These are phyloP conservation scores for Acanthacorydalis orientalis DNA, from an alignment of 2,888 invertebrate genomes.

Conservation along the genomic window DNA sequence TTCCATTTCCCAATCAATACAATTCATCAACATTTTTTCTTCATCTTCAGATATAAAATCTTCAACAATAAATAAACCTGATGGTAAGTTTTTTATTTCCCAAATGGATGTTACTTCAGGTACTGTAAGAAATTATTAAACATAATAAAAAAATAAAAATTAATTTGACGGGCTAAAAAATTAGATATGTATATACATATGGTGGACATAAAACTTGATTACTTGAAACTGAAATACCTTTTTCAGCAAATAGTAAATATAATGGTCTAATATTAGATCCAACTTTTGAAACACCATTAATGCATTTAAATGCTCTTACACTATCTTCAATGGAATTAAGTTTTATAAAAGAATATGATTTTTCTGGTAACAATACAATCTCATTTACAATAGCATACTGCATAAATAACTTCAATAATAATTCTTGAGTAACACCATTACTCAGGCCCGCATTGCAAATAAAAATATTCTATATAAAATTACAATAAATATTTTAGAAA, in stretches of 20 bases:
- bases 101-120: not conserved
- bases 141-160: too few species aligned
- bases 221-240: conserved; percentile 28
- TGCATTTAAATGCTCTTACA: conserved; percentile 31
- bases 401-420: conserved; percentile 35
- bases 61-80: conserved; percentile 50
- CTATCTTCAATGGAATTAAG: conserved; percentile 37
- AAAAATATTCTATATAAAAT: conserved; percentile 43
- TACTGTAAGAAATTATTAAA: not conserved
- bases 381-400: conserved; percentile 36
- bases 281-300: conserved; percentile 41
- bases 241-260: conserved; percentile 46
- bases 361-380: conserved; percentile 55
- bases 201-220: not conserved
- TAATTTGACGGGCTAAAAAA: too few species aligned
- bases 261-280: conserved; percentile 41
- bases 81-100: conserved; percentile 31
- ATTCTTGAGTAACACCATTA: conserved; percentile 54
- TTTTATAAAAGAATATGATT: conserved; percentile 64
- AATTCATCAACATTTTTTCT: conserved; percentile 40
- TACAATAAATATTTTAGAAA: conserved; percentile 17
- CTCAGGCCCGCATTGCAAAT: conserved; percentile 80
- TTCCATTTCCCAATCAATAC: conserved; percentile 34
- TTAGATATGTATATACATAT: too few species aligned
- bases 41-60: conserved; percentile 56